Evolutionary conservation across 2,113 vertebrate species (phyloP).

Genomic region (Petrocephalus microphthalmus): DNA sequence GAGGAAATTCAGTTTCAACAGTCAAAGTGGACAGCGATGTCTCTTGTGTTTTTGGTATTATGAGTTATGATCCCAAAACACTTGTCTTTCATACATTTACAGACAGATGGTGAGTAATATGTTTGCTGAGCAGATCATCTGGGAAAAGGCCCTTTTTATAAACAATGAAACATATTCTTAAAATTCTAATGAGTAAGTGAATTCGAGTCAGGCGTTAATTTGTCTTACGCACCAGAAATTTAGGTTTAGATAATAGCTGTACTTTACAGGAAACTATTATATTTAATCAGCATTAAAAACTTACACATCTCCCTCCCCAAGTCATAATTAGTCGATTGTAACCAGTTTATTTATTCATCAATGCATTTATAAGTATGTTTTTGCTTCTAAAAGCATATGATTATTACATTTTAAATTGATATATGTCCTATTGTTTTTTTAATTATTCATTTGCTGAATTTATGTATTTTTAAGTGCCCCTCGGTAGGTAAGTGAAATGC

Average conservation of each 20-base stretch:
- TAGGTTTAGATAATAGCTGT: not conserved
- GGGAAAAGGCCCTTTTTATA: not conserved
- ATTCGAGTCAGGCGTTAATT: conserved; percentile 46
- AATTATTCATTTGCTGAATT: not conserved
- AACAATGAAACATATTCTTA: not conserved
- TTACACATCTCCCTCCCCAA: too few relatives aligned
- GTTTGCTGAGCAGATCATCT: not conserved
- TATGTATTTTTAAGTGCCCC: not conserved
- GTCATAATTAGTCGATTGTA: too few relatives aligned
- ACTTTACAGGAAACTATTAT: not conserved
- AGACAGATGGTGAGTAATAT: not conserved
- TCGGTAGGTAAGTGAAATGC: not conserved
- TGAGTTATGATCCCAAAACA: not conserved
- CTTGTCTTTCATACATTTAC: not conserved
- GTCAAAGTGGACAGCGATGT: not conserved
- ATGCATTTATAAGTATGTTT: too few relatives aligned
- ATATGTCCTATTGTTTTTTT: not conserved
- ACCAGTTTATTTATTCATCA: too few relatives aligned
- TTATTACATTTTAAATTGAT: too few relatives aligned
- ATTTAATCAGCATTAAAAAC: too few relatives aligned
- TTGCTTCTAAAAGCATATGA: too few relatives aligned
- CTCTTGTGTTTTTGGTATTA: not conserved
- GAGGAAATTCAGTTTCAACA: not conserved
- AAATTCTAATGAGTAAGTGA: conserved; percentile 36
- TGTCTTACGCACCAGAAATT: not conserved